Conservation (phyloP, 1,140 invertebrate species). For the Acromyrmex charruanus region DNA sequence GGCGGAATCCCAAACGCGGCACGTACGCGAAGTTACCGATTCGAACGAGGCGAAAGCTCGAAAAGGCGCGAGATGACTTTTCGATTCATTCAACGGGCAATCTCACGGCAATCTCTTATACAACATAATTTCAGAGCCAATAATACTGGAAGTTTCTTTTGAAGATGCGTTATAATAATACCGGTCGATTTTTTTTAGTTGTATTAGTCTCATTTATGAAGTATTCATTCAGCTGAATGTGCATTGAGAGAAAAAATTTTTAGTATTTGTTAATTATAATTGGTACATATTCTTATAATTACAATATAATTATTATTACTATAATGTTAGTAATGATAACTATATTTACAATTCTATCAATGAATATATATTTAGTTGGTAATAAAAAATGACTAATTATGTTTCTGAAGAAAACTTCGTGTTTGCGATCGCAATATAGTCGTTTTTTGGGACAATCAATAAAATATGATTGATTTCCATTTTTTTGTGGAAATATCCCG, state of each 20-base stretch:
- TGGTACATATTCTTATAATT: no score
- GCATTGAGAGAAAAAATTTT: no score
- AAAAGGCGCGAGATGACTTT: slow-evolving; percentile 23
- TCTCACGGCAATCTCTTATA: background rate
- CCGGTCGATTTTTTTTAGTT: background rate
- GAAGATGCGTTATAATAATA: background rate
- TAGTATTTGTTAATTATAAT: no score
- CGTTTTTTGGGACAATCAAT: background rate
- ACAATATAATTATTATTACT: no score
- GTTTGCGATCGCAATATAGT: no score
- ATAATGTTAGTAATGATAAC: no score
- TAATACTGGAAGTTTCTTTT: slow-evolving; percentile 1
- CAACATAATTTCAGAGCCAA: background rate
- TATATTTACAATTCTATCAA: no score
- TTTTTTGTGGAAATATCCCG: background rate
- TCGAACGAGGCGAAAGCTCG: slow-evolving; percentile 39
- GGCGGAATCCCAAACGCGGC: slow-evolving; percentile 55
- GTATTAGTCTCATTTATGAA: background rate
- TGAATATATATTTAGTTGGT: no score
- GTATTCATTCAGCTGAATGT: background rate
- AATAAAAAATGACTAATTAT: no score
- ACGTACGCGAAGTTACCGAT: slow-evolving; percentile 58
- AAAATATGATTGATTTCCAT: background rate
- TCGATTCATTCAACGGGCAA: slow-evolving; percentile 30
- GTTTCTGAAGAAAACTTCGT: no score